These are phyloP conservation scores for Ceratosolen fusciceps DNA, from an alignment of 1,140 invertebrate species.

Conservation along the genomic window DNA sequence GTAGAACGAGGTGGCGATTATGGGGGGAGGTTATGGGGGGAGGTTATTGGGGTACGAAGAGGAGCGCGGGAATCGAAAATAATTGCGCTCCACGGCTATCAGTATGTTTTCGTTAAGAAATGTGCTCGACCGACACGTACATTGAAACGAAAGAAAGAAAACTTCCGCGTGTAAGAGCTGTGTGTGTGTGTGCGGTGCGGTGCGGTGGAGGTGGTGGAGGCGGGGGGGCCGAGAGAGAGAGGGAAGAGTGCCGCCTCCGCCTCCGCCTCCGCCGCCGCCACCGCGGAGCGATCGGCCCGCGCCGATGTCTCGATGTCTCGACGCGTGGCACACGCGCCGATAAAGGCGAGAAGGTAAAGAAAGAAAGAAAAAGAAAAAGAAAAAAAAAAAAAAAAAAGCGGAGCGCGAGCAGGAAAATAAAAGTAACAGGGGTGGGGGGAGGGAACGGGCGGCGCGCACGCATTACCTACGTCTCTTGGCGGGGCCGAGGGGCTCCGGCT, in stretches of 20 bases:
- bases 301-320: conserved; percentile 12
- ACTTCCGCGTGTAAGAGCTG: conserved; percentile 23
- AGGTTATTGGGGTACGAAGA: neutral
- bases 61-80: neutral
- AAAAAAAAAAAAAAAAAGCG: too few relatives aligned
- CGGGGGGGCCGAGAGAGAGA: neutral
- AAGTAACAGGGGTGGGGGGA: neutral
- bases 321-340: conserved; percentile 33
- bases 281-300: too few relatives aligned
- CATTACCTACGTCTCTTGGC: conserved; percentile 72
- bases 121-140: conserved; percentile 30
- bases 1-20: too few relatives aligned
- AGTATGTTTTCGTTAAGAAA: conserved; percentile 28
- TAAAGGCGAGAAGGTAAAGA: neutral
- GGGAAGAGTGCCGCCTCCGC: neutral
- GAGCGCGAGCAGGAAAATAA: neutral
- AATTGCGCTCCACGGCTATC: neutral
- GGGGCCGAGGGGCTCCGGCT: conserved; percentile 58
- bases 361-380: too few relatives aligned
- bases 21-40: neutral
- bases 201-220: neutral
- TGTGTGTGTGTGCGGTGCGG: too few relatives aligned
- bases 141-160: neutral
- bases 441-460: neutral
- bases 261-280: too few relatives aligned